phyloP scores from a whole-genome alignment of 2,113 vertebrate genomes.

The Dicentrarchus labrax region DNA sequence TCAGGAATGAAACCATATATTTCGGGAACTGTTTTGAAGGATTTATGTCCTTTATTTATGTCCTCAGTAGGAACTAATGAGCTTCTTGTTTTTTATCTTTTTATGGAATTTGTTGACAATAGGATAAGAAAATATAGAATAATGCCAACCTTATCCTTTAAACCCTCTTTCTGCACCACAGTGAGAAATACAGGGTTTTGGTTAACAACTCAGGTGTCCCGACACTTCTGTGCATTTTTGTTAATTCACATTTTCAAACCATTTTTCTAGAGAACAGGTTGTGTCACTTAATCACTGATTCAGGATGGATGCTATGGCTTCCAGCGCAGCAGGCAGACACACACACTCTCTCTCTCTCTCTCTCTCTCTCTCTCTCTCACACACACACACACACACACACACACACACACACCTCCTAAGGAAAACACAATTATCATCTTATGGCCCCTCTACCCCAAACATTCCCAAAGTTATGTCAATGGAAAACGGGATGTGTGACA shows the following conservation, averaged over 20 bases:
- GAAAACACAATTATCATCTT: constrained; percentile 77
- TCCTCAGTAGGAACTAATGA: not conserved
- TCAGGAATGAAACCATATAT: not conserved
- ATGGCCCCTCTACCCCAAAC: constrained; percentile 70
- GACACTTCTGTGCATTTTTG: too few relatives aligned
- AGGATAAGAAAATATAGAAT: too few relatives aligned
- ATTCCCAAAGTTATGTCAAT: constrained; percentile 75
- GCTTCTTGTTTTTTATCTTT: too few relatives aligned
- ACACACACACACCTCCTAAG: constrained; percentile 48
- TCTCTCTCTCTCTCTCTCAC: too few relatives aligned
- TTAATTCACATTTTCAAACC: too few relatives aligned
- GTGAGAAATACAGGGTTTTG: too few relatives aligned
- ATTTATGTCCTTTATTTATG: not conserved
- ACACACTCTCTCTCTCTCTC: not conserved
- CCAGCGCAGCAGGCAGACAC: not conserved
- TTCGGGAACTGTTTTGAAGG: not conserved
- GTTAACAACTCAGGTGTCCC: too few relatives aligned
- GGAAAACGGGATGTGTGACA: constrained; percentile 81
- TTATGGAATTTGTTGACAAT: too few relatives aligned
- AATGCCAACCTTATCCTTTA: too few relatives aligned
- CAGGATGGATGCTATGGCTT: constrained; percentile 13
- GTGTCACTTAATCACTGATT: not conserved
- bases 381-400: not conserved
- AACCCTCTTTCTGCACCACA: too few relatives aligned
- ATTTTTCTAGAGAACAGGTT: not conserved